Evolutionary conservation across 2,113 vertebrate genomes (phyloP), one percentile per base, ranked within the genome.

Genomic region (Microcebus jonahi): DNA sequence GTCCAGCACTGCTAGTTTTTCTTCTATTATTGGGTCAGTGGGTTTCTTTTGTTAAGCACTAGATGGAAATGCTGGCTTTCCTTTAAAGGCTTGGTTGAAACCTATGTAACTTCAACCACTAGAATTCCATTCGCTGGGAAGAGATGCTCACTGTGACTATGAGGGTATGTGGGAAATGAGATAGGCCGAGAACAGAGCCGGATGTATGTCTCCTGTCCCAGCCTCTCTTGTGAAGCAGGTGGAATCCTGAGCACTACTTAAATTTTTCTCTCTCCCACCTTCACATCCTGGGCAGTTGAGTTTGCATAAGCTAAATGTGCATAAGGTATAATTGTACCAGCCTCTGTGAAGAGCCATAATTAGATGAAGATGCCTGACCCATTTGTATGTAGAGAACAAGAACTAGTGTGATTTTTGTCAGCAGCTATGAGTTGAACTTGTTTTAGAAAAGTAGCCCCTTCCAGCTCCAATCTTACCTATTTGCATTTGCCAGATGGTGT

Each of bases 11-110:
- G 36, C 23, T 79, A 17, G 15, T 77, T 95, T 76, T 71, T n/a
- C 31, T 79, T 55, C 34, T 17, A 6, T 92, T 77, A 87, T 53
- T 48, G 79, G 31, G 18, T 92, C 36, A 73, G 48, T 6, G 25
- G 21, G 25, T 88, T 96, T 70, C 39, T 85, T 89, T n/a, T 82
- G 5, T 27, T 36, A 27, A 77, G 23, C 61, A 42, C 39, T 68
- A 45, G 39, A 53, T 90, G 63, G 68, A 82, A 91, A 81, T 50
- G 31, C 39, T 92, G 31, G 20, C 29, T 91, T 73, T 89, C 29
- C 27, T 31, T 57, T 80, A 63, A 81, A 45, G 48, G 12, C 80
- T 88, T 88, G 71, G 76, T 14, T 67, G 55, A 53, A 88, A 77
- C n/a, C 68, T 55, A 14, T 5, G 1, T 73, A 27, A 34, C 63